These are phyloP conservation scores for Drosophila longiperda DNA, from an alignment of 2,888 invertebrate genomes.

Conservation along the genomic window DNA sequence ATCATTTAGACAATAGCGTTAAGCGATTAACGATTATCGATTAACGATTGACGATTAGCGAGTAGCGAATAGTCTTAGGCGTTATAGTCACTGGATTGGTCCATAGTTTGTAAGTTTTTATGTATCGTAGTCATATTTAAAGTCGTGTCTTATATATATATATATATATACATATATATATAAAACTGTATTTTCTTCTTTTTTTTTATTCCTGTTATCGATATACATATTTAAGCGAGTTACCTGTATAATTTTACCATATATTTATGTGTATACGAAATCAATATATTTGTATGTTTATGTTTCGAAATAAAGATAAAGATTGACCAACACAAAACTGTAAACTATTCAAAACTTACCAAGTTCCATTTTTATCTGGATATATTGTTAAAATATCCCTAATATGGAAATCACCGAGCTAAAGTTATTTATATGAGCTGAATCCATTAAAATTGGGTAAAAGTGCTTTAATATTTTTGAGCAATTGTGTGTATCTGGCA, in stretches of 20 bases:
- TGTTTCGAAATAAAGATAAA: constrained; percentile 54
- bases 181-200: constrained; percentile 5
- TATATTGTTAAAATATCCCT: too few relatives aligned
- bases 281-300: constrained; percentile 1
- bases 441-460: too few relatives aligned
- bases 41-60: constrained; percentile 17
- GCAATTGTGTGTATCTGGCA: too few relatives aligned
- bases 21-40: constrained; percentile 26
- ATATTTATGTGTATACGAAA: constrained; percentile 10
- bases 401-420: neutral
- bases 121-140: constrained; percentile 34
- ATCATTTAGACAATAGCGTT: constrained; percentile 44
- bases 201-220: constrained; percentile 45
- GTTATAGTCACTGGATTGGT: constrained; percentile 59
- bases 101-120: constrained; percentile 60
- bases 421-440: neutral
- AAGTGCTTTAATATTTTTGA: too few relatives aligned
- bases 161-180: constrained; percentile 11
- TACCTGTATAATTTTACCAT: constrained; percentile 39
- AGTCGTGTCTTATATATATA: neutral
- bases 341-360: neutral
- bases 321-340: constrained; percentile 29
- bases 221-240: constrained; percentile 43
- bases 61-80: constrained; percentile 36
- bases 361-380: too few relatives aligned